Base-by-base conservation (phyloP, 2,113 vertebrate genomes). In the Zosterops lateralis region DNA sequence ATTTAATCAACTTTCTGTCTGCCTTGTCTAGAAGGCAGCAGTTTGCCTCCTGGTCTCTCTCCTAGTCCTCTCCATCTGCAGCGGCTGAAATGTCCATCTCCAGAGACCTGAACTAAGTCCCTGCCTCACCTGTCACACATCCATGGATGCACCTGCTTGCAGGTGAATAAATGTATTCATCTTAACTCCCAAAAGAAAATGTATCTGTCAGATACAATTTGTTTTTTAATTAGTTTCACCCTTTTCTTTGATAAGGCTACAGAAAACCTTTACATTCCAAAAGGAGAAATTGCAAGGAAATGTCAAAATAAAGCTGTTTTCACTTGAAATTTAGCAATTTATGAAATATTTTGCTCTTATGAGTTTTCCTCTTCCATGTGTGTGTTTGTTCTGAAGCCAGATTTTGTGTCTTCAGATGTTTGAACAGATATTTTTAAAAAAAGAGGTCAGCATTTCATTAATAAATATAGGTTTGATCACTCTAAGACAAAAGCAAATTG, bases 301-400 rank as follows among this genome's bases (percentile, higher is more conserved):
- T 51, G 71, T 76, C 85, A 92, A 89, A 96, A 94, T 85, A 94
- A 95, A 95, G 36, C 71, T 83, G 66, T 14, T 89, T 93, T 56
- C 29, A 36, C 67, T 50, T 79, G 42, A 80, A 89, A 87, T 58
- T 45, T 71, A 81, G 8, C 29, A 74, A 71, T 67, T 93, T 54
- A 77, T 44, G 34, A 74, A 91, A 67, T 32, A 70, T 60, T 71
- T 74, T 89, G 32, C 16, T 42, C 25, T 29, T 67, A 32, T 15
- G 50, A 92, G 10, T 56, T 74, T 84, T 66, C 8, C 6, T 82
- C 19, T 48, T 34, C 2, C 13, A 12, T 85, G 11, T 80, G 6
- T 66, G 4, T 71, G 31, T 24, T 79, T 65, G n/a, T 75, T 68
- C 57, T 93, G 61, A 87, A 78, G 24, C 10, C 84, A 92, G 73